These are phyloP conservation scores for Dicyrtomina minuta DNA, from an alignment of 2,888 invertebrate genomes.

Conservation along the genomic window DNA sequence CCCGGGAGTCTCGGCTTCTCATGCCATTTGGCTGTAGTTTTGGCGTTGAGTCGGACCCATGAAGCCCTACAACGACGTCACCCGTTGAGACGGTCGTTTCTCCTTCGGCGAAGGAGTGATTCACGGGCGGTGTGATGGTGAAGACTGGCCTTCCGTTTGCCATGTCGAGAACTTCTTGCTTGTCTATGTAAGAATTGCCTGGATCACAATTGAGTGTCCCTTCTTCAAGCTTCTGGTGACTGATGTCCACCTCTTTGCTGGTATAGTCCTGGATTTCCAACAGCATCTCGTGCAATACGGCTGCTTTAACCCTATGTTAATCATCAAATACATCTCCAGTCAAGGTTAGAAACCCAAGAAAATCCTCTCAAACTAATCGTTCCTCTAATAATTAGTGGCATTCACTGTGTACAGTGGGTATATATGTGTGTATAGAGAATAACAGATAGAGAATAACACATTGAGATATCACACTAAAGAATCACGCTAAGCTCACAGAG, in stretches of 20 bases:
- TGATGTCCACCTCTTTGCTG: slow-evolving; percentile 47
- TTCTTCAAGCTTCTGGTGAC: slow-evolving; percentile 29
- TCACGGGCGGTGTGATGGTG: slow-evolving; percentile 46
- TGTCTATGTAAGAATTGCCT: slow-evolving; percentile 22
- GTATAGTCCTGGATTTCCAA: slow-evolving; percentile 50
- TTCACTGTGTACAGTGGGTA: too few relatives aligned
- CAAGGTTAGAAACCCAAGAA: background rate
- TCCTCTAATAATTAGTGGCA: background rate
- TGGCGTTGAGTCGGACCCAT: slow-evolving; percentile 48
- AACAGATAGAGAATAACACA: background rate
- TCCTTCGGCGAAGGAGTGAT: slow-evolving; percentile 30
- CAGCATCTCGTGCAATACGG: slow-evolving; percentile 48
- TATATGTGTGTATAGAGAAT: background rate
- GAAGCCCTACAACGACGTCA: slow-evolving; percentile 47
- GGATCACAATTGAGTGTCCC: slow-evolving; percentile 26
- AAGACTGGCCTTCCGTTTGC: slow-evolving; percentile 45
- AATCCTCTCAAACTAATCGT: background rate
- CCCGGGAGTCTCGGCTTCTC: slow-evolving; percentile 50
- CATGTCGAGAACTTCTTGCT: slow-evolving; percentile 27
- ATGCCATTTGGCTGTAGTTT: slow-evolving; percentile 45
- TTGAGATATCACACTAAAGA: background rate
- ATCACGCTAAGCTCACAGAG: slow-evolving; percentile 2
- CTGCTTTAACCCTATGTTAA: slow-evolving; percentile 50
- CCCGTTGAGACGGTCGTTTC: slow-evolving; percentile 32
- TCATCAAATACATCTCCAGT: background rate